phyloP scores from a whole-genome alignment of 2,888 invertebrate species.

The Apocheima hispidaria region DNA sequence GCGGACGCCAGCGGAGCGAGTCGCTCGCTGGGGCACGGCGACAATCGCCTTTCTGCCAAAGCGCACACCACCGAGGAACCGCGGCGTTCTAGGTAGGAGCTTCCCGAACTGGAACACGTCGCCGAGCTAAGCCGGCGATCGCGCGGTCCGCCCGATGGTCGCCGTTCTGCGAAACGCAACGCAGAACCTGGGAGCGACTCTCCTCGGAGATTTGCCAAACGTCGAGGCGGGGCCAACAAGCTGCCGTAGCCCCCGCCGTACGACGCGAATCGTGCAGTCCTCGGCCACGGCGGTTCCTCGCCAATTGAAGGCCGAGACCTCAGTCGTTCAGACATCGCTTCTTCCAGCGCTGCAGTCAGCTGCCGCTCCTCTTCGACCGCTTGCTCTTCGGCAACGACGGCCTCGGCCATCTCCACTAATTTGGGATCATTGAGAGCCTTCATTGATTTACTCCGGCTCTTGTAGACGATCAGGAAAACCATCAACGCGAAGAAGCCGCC shows the following conservation, averaged over 20 bases:
- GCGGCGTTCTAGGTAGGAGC: conserved; percentile 93
- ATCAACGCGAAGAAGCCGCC: conserved; percentile 96
- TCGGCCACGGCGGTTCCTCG: conserved; percentile 87
- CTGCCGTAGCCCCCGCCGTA: conserved; percentile 89
- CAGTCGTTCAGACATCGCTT: conserved; percentile 81
- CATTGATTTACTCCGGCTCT: conserved; percentile 93
- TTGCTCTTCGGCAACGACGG: conserved; percentile 89
- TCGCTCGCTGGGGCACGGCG: conserved; percentile 89
- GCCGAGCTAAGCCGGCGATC: conserved; percentile 91
- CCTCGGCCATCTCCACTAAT: conserved; percentile 92
- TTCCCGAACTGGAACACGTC: conserved; percentile 94
- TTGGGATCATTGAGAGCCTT: conserved; percentile 92
- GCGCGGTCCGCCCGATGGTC: conserved; percentile 78
- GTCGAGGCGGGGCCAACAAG: conserved; percentile 89
- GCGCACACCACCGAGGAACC: conserved; percentile 93
- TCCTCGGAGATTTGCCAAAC: conserved; percentile 85
- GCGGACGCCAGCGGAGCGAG: conserved; percentile 93
- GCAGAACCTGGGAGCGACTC: conserved; percentile 88
- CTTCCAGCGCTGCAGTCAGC: conserved; percentile 90
- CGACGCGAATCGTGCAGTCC: conserved; percentile 77
- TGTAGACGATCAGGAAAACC: conserved; percentile 96
- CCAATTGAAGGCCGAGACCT: conserved; percentile 88
- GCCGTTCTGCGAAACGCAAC: conserved; percentile 82
- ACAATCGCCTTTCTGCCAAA: conserved; percentile 92
- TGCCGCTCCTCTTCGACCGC: conserved; percentile 90